Evolutionary conservation across 2,113 vertebrate genomes (phyloP), one percentile per base, ranked within the genome.

Genomic region (Sinosuthora webbiana): DNA sequence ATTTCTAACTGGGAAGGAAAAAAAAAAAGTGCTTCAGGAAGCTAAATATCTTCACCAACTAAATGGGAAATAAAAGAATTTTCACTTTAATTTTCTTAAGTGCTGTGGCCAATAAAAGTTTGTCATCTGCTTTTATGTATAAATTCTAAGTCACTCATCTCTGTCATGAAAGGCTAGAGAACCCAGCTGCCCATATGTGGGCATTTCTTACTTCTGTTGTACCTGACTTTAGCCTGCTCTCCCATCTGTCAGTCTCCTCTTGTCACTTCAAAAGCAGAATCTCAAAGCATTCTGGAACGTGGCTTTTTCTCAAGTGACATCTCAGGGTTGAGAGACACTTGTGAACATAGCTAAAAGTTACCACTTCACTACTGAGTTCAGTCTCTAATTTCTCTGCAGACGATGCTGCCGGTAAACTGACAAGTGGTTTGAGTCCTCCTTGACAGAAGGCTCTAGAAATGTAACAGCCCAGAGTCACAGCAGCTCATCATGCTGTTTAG

Each of bases 311-410:
- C 57, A 96, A 93, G 92, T 77, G 85, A 49, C 68, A 86, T 89
- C 86, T 96, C 83, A 75, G 79, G 76, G 49, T 21, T 78, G 64
- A 96, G 90, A 93, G 91, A 77, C 63, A 94, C 87, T 95, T 90
- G 67, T 90, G 88, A 90, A 76, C 41, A 63, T 2, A 93, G 84
- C 63, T 93, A 47, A 56, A 95, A 94, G 91, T 96, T 93, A 80
- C 82, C 92, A 88, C 87, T 95, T 95, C 78, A 79, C 93, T 76
- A 25, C 55, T 18, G 78, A 65, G 67, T 65, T 97, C 73, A 78
- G 45, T 30, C 53, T 87, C 56, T 87, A 93, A 94, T 85, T 94
- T 95, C 53, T 84, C 89, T 77, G 78, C 85, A 90, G 93, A 82
- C 7, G 1, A 52, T 7, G 53, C 60, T 81, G 73, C 39, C 15